Conservation (phyloP, 37 sponge, comb jelly and placozoan species). For the Beroe ovata region DNA sequence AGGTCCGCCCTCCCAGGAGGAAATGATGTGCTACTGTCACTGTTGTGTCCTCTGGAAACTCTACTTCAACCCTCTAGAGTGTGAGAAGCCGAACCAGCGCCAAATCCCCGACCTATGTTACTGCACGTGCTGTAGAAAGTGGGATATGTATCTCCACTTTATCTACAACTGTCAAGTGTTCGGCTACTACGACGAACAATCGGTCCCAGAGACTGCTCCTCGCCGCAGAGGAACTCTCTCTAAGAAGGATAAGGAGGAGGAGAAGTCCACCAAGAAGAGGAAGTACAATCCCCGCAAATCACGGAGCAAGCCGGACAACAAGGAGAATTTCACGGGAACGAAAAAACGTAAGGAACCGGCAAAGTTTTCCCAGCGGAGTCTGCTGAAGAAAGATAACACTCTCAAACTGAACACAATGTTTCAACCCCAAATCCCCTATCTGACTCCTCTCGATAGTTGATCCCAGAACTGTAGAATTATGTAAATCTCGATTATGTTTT, state of each 20-base stretch:
- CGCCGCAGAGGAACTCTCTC: no score
- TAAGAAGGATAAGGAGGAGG: not conserved
- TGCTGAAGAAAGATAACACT: constrained; percentile 49
- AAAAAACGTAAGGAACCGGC: not conserved
- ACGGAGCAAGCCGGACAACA: constrained; percentile 2
- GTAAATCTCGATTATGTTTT: not conserved
- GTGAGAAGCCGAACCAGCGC: constrained; percentile 11
- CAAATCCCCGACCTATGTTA: constrained; percentile 8
- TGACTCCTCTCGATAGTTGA: constrained; percentile 67
- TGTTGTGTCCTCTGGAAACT: constrained; percentile 50
- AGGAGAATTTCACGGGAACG: not conserved
- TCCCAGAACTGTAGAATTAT: not conserved
- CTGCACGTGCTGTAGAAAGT: constrained; percentile 35
- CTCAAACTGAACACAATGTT: constrained; percentile 36
- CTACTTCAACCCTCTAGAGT: constrained; percentile 15
- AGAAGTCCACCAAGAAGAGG: not conserved
- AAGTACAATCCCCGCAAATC: not conserved
- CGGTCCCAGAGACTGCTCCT: not conserved
- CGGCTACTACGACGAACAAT: constrained; percentile 48
- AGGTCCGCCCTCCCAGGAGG: constrained; percentile 3
- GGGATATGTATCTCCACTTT: constrained; percentile 56
- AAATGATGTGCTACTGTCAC: not conserved
- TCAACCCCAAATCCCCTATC: constrained; percentile 53
- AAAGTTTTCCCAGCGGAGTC: constrained; percentile 15
- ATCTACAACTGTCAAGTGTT: constrained; percentile 15